Evolutionary conservation across 2,888 invertebrate genomes (phyloP).

Genomic region (Onchidella celtica): DNA sequence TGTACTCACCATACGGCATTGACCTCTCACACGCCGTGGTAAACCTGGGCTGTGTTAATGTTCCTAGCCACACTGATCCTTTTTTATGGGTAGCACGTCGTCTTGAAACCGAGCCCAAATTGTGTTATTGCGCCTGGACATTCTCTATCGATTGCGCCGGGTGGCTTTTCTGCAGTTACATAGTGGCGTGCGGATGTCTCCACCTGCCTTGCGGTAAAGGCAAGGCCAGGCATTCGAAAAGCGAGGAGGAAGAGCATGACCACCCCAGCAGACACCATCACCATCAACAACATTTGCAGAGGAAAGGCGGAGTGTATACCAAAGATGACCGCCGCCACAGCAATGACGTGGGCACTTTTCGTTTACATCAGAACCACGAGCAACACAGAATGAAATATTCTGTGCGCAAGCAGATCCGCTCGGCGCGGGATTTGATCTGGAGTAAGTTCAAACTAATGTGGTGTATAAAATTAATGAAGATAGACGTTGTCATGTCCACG

Average conservation of each 20-base stretch:
- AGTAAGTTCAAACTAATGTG: conserved; percentile 10
- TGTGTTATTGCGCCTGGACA: too few relatives aligned
- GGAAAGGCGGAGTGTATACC: conserved; percentile 39
- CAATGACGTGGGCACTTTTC: background rate
- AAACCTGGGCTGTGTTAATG: too few relatives aligned
- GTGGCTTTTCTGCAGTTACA: too few relatives aligned
- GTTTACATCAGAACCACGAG: background rate
- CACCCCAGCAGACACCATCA: background rate
- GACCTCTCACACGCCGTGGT: too few relatives aligned
- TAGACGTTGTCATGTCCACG: too few relatives aligned
- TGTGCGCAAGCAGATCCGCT: conserved; percentile 27
- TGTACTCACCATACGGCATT: too few relatives aligned
- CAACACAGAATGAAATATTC: conserved; percentile 2
- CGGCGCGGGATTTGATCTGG: conserved; percentile 19
- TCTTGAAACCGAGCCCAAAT: too few relatives aligned
- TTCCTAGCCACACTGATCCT: too few relatives aligned
- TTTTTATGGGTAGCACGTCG: too few relatives aligned
- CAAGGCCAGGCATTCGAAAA: background rate
- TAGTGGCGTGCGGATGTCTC: conserved; percentile 42
- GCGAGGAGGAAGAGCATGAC: conserved; percentile 11
- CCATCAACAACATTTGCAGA: conserved; percentile 21
- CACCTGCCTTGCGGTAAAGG: conserved; percentile 38
- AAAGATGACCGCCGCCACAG: conserved; percentile 24
- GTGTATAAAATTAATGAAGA: too few relatives aligned
- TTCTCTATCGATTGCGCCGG: background rate